Conservation (phyloP, 2,797 vertebrate genomes). For the Protosalanx chinensis region DNA sequence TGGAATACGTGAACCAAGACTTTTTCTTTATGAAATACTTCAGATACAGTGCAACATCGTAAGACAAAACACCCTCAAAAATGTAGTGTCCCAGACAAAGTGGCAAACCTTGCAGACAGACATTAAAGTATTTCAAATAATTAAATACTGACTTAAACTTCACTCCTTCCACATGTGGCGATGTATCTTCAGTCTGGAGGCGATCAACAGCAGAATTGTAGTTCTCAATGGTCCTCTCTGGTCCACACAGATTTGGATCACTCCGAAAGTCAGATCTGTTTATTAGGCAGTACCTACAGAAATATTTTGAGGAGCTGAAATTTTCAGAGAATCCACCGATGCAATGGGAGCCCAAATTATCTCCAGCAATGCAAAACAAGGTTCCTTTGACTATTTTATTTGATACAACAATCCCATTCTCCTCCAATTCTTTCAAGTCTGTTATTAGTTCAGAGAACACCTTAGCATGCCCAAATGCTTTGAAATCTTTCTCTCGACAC, state of each 20-base stretch:
- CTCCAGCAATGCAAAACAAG: constrained; percentile 26
- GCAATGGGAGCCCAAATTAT: constrained; percentile 27
- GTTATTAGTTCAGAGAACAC: constrained; percentile 31
- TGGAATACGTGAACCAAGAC: constrained; percentile 25
- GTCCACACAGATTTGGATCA: constrained; percentile 24
- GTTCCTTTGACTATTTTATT: constrained; percentile 25
- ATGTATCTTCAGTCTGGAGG: constrained; percentile 18
- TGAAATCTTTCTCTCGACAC: constrained; percentile 32
- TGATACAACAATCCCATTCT: constrained; percentile 14
- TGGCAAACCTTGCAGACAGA: constrained; percentile 38
- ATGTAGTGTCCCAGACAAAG: constrained; percentile 38
- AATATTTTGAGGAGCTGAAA: constrained; percentile 29
- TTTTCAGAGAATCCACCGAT: constrained; percentile 35
- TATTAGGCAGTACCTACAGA: constrained; percentile 35
- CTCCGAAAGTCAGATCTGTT: constrained; percentile 14
- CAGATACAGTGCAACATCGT: constrained; percentile 39
- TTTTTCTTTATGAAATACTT: constrained; percentile 35
- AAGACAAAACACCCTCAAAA: constrained; percentile 40
- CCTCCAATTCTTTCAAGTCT: constrained; percentile 32
- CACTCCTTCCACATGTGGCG: constrained; percentile 20
- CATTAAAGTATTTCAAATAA: constrained; percentile 34
- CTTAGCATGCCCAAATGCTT: constrained; percentile 28
- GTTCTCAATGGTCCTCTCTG: constrained; percentile 14
- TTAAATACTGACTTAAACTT: constrained; percentile 33
- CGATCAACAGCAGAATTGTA: constrained; percentile 21